Conservation (phyloP, 1,140 invertebrate species). For the Brachionus rubens region DNA sequence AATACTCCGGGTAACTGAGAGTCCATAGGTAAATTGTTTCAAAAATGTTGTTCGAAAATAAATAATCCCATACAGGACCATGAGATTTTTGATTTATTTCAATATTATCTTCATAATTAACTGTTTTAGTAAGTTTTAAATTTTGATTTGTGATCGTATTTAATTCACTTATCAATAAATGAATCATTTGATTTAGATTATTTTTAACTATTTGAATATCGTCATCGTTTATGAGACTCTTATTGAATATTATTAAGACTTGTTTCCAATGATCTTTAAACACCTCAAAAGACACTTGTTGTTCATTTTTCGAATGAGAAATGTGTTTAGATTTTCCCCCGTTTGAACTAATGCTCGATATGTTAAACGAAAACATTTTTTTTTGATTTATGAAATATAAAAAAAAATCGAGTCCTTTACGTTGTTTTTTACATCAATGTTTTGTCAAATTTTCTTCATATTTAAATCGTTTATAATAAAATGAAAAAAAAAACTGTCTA, state of each 20-base stretch:
- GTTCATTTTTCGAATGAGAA: not conserved
- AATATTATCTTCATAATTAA: slow-evolving; percentile 48
- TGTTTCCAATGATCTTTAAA: slow-evolving; percentile 93
- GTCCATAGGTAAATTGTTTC: slow-evolving; percentile 64
- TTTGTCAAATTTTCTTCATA: no score
- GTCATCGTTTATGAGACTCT: slow-evolving; percentile 62
- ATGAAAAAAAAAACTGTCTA: not conserved
- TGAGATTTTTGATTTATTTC: slow-evolving; percentile 49
- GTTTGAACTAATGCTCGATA: not conserved
- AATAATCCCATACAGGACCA: slow-evolving; percentile 62
- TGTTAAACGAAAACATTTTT: slow-evolving; percentile 33
- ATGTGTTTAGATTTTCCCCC: not conserved
- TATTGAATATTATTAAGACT: slow-evolving; percentile 72
- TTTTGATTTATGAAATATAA: no score
- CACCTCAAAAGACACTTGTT: slow-evolving; percentile 69
- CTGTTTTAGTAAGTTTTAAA: slow-evolving; percentile 58
- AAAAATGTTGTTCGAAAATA: slow-evolving; percentile 62
- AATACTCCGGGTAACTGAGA: slow-evolving; percentile 55
- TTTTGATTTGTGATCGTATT: slow-evolving; percentile 50
- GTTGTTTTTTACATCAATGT: not conserved
- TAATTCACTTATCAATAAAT: slow-evolving; percentile 75
- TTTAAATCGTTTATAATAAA: no score
- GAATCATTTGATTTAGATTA: slow-evolving; percentile 85
- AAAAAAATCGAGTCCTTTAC: not conserved
- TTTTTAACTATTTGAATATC: slow-evolving; percentile 84